Evolutionary conservation across 1,140 invertebrate species (phyloP).

Genomic region (Subanguina moxae): DNA sequence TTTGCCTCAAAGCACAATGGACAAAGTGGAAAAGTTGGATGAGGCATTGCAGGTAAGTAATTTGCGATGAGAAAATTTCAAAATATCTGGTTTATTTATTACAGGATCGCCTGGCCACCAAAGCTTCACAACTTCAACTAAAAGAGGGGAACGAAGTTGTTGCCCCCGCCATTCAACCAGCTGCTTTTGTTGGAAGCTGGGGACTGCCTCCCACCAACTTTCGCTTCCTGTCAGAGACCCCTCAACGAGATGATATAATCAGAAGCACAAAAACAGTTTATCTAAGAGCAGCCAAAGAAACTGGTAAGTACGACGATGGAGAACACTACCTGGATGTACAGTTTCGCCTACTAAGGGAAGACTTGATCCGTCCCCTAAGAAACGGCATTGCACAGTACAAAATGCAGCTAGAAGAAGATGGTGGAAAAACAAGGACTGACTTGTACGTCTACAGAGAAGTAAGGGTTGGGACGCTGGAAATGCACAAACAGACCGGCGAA

Average conservation of each 20-base stretch:
- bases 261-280: neutral
- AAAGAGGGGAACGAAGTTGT: neutral
- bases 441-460: neutral
- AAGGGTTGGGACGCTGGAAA: neutral
- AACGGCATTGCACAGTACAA: constrained; percentile 58
- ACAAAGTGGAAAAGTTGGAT: constrained; percentile 5
- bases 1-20: neutral
- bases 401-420: constrained; percentile 1
- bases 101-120: neutral
- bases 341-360: constrained; percentile 72
- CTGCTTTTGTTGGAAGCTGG: neutral
- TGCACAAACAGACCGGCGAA: neutral
- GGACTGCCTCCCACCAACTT: neutral
- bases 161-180: neutral
- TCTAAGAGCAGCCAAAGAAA: neutral
- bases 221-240: neutral
- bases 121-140: neutral
- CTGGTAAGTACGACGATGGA: constrained; percentile 63
- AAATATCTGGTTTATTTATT: too few species aligned
- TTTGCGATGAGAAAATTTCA: too few species aligned
- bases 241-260: neutral
- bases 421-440: neutral
- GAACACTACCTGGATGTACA: constrained; percentile 75
- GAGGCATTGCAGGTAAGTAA: constrained; percentile 2
- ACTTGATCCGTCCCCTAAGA: constrained; percentile 62